Evolutionary conservation across 2,888 invertebrate genomes (phyloP).

Genomic region (Copidosoma aretas): DNA sequence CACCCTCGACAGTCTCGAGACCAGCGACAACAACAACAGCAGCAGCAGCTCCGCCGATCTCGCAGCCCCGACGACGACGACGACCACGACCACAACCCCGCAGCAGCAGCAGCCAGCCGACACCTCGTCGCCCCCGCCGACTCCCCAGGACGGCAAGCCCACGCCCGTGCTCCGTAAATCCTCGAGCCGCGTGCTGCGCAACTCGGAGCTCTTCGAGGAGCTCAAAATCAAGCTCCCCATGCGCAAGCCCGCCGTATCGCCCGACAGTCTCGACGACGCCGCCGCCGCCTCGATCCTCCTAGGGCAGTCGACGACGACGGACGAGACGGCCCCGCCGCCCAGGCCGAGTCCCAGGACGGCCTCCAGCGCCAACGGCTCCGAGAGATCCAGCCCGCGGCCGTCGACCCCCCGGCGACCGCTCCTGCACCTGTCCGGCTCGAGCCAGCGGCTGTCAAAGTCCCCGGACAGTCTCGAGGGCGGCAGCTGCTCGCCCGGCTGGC

Average conservation of each 20-base stretch:
- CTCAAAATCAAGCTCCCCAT: conserved; percentile 50
- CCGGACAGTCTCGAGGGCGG: conserved; percentile 56
- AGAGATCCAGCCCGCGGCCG: conserved; percentile 11
- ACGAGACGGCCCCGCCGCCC: conserved; percentile 17
- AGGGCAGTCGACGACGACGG: conserved; percentile 14
- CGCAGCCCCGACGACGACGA: neutral
- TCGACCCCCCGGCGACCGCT: conserved; percentile 37
- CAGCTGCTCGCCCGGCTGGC: conserved; percentile 47
- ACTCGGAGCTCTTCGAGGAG: conserved; percentile 58
- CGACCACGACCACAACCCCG: neutral
- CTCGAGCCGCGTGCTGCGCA: conserved; percentile 54
- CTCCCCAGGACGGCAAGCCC: too few relatives aligned
- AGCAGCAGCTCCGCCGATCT: neutral
- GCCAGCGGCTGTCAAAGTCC: conserved; percentile 54
- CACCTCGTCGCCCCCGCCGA: neutral
- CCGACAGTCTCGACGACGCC: conserved; percentile 56
- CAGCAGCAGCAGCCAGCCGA: neutral
- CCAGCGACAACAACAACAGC: conserved; percentile 2
- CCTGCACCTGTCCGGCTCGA: conserved; percentile 49
- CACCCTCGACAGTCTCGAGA: conserved; percentile 51
- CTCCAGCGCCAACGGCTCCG: conserved; percentile 28
- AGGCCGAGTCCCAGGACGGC: conserved; percentile 33
- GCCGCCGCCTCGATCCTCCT: conserved; percentile 26
- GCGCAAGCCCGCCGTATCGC: conserved; percentile 51
- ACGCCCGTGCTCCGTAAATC: conserved; percentile 51